Evolutionary conservation across 2,888 invertebrate species (phyloP).

Genomic region (Caenorhabditis zanzibari): DNA sequence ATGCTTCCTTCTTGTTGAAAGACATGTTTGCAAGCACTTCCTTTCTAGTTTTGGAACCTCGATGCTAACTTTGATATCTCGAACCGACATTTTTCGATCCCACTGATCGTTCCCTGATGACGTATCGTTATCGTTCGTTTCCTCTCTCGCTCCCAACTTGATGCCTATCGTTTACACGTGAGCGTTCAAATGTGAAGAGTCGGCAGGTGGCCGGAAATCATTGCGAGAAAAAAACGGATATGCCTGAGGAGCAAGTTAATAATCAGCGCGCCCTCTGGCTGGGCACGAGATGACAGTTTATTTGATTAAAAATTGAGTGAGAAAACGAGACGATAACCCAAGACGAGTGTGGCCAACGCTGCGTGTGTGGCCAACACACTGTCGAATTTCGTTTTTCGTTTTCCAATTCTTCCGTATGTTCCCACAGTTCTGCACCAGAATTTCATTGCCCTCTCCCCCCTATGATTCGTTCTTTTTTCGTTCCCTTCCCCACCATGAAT

Average conservation of each 20-base stretch:
- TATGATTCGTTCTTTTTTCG: background rate
- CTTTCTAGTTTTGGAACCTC: background rate
- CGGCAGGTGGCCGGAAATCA: conserved; percentile 44
- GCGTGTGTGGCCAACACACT: no score
- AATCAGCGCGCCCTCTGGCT: conserved; percentile 44
- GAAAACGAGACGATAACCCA: conserved; percentile 33
- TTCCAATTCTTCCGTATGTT: conserved; percentile 20
- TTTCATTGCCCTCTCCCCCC: conserved; percentile 22
- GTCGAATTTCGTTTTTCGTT: conserved; percentile 13
- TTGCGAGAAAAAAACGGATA: conserved; percentile 51
- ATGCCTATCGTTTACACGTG: conserved; percentile 33
- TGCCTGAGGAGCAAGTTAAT: conserved; percentile 51
- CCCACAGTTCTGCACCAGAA: conserved; percentile 45
- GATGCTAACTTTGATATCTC: background rate
- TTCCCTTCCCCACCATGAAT: background rate
- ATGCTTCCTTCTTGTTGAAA: background rate
- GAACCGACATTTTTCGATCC: conserved; percentile 6
- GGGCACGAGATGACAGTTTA: conserved; percentile 54
- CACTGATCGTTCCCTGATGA: conserved; percentile 24
- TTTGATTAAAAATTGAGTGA: conserved; percentile 59
- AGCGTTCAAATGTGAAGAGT: conserved; percentile 34
- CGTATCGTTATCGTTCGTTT: conserved; percentile 20
- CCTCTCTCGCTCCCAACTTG: no score
- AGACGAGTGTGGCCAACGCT: conserved; percentile 32
- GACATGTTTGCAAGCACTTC: conserved; percentile 15